Evolutionary conservation across 2,797 vertebrate genomes (phyloP), one percentile per base, ranked within the genome.

Genomic region (Serranus cabrilla): DNA sequence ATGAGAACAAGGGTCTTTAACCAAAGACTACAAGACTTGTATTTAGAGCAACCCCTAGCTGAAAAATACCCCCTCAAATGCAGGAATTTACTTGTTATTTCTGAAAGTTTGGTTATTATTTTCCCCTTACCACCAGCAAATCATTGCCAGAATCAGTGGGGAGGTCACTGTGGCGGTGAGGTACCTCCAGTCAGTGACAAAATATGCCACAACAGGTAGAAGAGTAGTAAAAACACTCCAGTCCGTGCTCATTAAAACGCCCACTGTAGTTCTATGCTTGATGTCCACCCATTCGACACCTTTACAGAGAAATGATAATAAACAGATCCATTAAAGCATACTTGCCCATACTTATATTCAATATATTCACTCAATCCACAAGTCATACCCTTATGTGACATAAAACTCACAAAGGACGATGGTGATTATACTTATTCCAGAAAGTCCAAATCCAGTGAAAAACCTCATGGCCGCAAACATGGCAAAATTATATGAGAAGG

Each of bases 111-210:
- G 11, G n/a, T 8, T 18, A 20, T 18, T 39, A 1, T 31, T 43
- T 65, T 62, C 31, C 81, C 11, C 95, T 96, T 90, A 97, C 97
- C 96, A 92, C 91, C 96, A 92, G 74, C 74, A 92, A 74, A 96
- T 2, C 8, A 96, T 85, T 71, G 95, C 95, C 66, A 93, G 77
- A 21, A 88, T 76, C n/a, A 96, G 93, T 0, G 96, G 97, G 20
- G 86, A 60, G 4, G 95, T 97, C 37, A 81, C 61, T 1, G 52
- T n/a, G 1, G 79, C 61, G 1, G 79, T 85, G 56, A 95, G 85
- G 69, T 81, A 50, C 45, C 93, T 88, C 95, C 94, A 95, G 77
- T 94, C 92, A 10, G 73, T 93, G 71, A 93, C 50, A 10, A 93
- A 74, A 74, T 94, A 95, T 17, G 91, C 93, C 11, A 94, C 20